phyloP scores from a whole-genome alignment of 1,140 invertebrate genomes.

The Brachionus paranguensis region DNA sequence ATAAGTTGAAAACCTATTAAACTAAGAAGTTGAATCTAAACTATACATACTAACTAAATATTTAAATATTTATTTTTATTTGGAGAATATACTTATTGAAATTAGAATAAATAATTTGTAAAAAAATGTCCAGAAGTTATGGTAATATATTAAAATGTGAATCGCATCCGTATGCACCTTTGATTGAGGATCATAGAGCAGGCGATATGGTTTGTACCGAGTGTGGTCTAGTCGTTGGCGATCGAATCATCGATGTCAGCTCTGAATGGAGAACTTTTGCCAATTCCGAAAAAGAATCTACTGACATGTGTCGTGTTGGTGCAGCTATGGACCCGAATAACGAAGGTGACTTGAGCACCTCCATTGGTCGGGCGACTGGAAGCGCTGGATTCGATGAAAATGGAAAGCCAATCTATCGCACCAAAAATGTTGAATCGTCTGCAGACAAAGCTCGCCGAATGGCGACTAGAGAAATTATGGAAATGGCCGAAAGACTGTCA shows the following conservation, averaged over 20 bases:
- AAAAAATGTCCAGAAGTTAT: conserved; percentile 23
- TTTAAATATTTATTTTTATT: conserved; percentile 6
- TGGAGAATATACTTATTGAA: not conserved
- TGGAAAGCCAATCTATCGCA: conserved; percentile 1
- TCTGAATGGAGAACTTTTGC: conserved; percentile 99
- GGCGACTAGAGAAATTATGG: conserved; percentile 8
- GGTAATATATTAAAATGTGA: conserved; percentile 6
- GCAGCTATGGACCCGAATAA: conserved; percentile 47
- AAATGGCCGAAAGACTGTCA: conserved; percentile 10
- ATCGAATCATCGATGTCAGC: conserved; percentile 97
- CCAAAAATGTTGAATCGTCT: not conserved
- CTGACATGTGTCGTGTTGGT: conserved; percentile 97
- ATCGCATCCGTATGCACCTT: conserved; percentile 81
- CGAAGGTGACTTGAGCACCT: conserved; percentile 4
- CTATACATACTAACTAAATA: conserved; percentile 9
- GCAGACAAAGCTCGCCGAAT: not conserved
- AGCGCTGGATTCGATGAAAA: conserved; percentile 21
- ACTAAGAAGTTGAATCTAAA: not conserved
- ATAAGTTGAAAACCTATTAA: not conserved
- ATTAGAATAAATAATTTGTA: not conserved
- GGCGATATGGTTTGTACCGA: conserved; percentile 98
- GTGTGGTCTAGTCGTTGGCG: conserved; percentile 96
- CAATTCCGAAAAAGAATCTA: conserved; percentile 83
- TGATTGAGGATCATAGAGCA: conserved; percentile 95
- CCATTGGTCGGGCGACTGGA: not conserved